Percentiles rank a stretch among this genome's conserved stretches.
Evolutionary conservation across 2,797 vertebrate species (phyloP).

Genomic region (Coluber constrictor): DNA sequence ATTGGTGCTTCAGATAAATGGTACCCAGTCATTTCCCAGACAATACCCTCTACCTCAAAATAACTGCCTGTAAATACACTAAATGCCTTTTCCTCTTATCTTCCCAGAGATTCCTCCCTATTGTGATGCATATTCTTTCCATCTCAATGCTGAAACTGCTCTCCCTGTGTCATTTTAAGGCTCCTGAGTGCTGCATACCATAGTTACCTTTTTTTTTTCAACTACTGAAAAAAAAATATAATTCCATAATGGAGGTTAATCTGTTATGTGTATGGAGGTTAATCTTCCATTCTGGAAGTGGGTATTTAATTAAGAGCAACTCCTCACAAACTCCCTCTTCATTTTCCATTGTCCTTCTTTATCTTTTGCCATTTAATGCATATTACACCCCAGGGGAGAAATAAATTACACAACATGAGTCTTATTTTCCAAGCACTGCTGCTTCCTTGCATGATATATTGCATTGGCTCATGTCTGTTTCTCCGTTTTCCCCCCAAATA

Average conservation of each 20-base stretch:
- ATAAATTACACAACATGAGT: slow-evolving; percentile 16
- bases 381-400: slow-evolving; percentile 21
- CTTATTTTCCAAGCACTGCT: slow-evolving; percentile 3
- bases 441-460: slow-evolving; percentile 4
- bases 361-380: slow-evolving; percentile 27
- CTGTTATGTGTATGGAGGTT: slow-evolving; percentile 10
- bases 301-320: slow-evolving; percentile 31
- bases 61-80: background rate
- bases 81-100: background rate
- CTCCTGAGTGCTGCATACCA: background rate
- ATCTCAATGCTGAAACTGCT: background rate
- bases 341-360: slow-evolving; percentile 13
- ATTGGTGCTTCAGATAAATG: background rate
- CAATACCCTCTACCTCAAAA: background rate
- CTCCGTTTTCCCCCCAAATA: background rate
- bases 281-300: slow-evolving; percentile 31
- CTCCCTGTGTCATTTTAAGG: background rate
- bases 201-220: background rate
- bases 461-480: background rate
- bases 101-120: background rate
- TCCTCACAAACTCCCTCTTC: slow-evolving; percentile 6
- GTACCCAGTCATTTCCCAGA: background rate
- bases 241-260: slow-evolving; percentile 15
- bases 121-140: background rate
- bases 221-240: background rate